A percentile compares a stretch with the other conserved stretches of the same genome.
Conservation (phyloP, 2,797 vertebrate species). For the Notolabrus celidotus region DNA sequence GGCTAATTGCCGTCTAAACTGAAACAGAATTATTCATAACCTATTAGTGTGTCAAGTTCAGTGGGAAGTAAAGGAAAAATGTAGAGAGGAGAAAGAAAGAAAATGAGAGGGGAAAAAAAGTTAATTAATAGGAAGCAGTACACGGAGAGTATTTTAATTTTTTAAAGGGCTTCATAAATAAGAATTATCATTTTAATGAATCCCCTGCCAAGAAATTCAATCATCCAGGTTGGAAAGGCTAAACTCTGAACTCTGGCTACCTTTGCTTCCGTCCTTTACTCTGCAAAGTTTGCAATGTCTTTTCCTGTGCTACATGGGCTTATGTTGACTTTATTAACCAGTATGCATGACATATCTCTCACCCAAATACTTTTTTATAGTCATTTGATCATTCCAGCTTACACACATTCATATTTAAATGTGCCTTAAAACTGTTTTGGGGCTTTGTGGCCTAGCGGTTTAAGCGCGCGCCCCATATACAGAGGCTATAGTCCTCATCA, state of each 20-base stretch:
- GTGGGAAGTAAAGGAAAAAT: conserved; percentile 76
- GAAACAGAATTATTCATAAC: conserved; percentile 90
- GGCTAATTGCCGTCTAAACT: conserved; percentile 86
- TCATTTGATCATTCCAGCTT: conserved; percentile 24
- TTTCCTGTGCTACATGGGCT: conserved; percentile 9
- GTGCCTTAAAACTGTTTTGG: no score
- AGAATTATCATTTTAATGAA: conserved; percentile 85
- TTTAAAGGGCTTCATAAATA: conserved; percentile 87
- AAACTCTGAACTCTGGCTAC: conserved; percentile 69
- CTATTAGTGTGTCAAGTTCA: conserved; percentile 87
- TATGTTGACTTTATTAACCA: conserved; percentile 39
- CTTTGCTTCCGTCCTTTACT: conserved; percentile 68
- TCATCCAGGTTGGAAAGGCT: conserved; percentile 75
- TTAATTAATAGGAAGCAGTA: conserved; percentile 85
- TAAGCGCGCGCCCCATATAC: no score
- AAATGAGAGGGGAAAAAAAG: conserved; percentile 74
- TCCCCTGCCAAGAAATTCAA: conserved; percentile 80
- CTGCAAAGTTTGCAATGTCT: conserved; percentile 59
- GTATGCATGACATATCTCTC: neutral
- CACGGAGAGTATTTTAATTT: conserved; percentile 81
- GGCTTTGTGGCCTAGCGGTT: no score
- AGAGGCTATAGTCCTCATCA: no score
- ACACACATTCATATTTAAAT: no score
- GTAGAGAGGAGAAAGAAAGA: conserved; percentile 66
- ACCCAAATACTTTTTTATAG: neutral